These are phyloP conservation scores for Microctenopoma steveboyesi DNA, from an alignment of 2,797 vertebrate species.

Conservation along the genomic window DNA sequence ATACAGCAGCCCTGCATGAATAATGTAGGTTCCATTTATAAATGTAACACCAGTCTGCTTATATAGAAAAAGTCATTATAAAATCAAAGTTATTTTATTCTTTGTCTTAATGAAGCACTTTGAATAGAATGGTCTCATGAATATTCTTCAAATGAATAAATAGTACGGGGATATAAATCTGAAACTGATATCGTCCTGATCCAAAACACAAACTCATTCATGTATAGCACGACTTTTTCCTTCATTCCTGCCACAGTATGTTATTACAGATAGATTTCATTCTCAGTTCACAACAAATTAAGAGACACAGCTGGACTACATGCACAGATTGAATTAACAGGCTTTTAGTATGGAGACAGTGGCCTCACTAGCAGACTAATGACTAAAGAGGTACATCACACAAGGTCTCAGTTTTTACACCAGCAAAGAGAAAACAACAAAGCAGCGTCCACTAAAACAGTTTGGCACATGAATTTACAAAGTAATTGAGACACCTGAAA, in stretches of 20 bases:
- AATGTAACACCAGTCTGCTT: not conserved
- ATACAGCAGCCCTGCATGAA: not conserved
- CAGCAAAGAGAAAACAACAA: conserved; percentile 16
- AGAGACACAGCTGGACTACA: conserved; percentile 14
- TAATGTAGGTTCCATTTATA: not conserved
- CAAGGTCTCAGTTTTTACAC: conserved; percentile 29
- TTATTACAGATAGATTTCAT: conserved; percentile 40
- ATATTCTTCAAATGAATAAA: conserved; percentile 7
- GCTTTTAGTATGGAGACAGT: conserved; percentile 50
- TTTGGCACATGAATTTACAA: conserved; percentile 25
- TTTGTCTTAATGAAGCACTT: too few species aligned
- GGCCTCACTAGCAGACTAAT: conserved; percentile 9
- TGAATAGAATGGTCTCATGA: not conserved
- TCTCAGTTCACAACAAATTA: conserved; percentile 41
- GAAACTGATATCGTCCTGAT: conserved; percentile 21
- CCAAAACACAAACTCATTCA: conserved; percentile 33
- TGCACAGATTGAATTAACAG: conserved; percentile 48
- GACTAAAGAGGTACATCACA: conserved; percentile 24
- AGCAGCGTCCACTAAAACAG: conserved; percentile 1
- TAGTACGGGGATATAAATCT: conserved; percentile 16
- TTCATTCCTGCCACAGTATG: conserved; percentile 21
- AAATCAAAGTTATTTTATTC: not conserved
- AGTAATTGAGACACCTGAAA: conserved; percentile 33
- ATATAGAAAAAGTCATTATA: not conserved
- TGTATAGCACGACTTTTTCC: conserved; percentile 15